Base-by-base conservation (phyloP, 2,797 vertebrate genomes). In the Danio jaintianensis region DNA sequence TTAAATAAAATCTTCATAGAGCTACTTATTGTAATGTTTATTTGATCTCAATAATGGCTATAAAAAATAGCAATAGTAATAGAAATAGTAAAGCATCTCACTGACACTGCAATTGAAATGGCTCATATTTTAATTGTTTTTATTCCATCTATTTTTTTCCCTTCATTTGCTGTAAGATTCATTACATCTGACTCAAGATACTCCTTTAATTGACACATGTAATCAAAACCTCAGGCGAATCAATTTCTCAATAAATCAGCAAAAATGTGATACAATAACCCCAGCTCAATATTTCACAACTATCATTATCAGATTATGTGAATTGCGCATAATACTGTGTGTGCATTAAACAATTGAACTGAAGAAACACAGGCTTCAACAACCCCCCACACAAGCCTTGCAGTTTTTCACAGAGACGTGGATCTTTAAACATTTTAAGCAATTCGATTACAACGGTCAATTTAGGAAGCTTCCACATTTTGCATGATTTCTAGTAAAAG, bases 401-500 rank as follows among this genome's bases (percentile, higher is more conserved):
- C 50, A 1, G 2, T 68, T 61, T 62, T 59, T 64, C 61, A 42
- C 43, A 53, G 7, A 79, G 48, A 77, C 53, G n/a, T 18, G 42
- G 10, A 76, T 69, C 22, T 79, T 71, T 55, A 63, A 79, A 63
- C 13, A 66, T 53, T 79, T n/a, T 29, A 29, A 29, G n/a, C 13
- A 48, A 64, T 58, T 85, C 53, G 62, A 84, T 40, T 72, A 70
- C 68, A 85, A 83, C 70, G 76, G 69, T 50, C 76, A 73, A 67
- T 86, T 85, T 79, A 73, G 76, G 81, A 72, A 59, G 84, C 76
- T 85, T 79, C 11, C 62, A 42, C 82, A 73, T 64, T 68, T 61
- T 22, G 79, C 81, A 70, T 80, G 73, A 85, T 79, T 83, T 85
- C 75, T 50, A 38, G 50, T 43, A 77, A 87, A 83, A 86, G 84